Evolutionary conservation across 2,888 invertebrate genomes (phyloP), one percentile per base, ranked within the genome.

Genomic region (Endomychus coccineus): DNA sequence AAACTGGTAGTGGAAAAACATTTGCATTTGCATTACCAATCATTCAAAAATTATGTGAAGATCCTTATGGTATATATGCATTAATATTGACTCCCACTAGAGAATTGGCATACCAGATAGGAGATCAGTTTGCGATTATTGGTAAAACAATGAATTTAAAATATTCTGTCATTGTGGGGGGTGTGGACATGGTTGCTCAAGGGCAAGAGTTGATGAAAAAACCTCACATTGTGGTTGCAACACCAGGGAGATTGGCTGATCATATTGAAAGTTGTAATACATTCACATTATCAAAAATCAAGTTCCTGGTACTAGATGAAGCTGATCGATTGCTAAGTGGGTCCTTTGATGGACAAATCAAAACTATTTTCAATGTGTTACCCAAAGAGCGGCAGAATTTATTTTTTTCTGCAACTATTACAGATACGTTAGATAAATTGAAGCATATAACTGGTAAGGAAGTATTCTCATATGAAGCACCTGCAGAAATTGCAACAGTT

Each of bases 1-100:
- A 96, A 66, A 98, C 97, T 5, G 97, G 97, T 9, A 95, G 94
- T 36, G 97, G 97, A 2, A 98, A 98, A 71, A 98, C 98, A 1
- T 79, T 97, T 56, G 94, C 97, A 0, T 98, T 98, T 73, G 95
- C 92, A 0, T 64, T 97, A 34, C 96, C 96, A 0, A 90, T 97
- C 53, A 63, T 97, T 27, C 91, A 96, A 61, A 80, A 82, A 58
- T 69, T 97, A 16, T 86, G 87, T 39, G 85, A 91, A 58, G 96
- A 98, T 66, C 96, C 96, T 0, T 92, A 86, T 63, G 95, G 95
- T 36, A 91, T 97, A 60, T 98, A 85, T 73, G 94, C 95, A 2
- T 71, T 98, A 16, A 71, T 98, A 13, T 68, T 98, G 7, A 96
- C 97, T 9, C 97, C 98, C 2, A 98, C 97, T 1, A 82, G 94